Percentiles rank a stretch among this genome's conserved stretches.
Evolutionary conservation across 1,140 invertebrate genomes (phyloP).

Genomic region (Drosophila hydei): DNA sequence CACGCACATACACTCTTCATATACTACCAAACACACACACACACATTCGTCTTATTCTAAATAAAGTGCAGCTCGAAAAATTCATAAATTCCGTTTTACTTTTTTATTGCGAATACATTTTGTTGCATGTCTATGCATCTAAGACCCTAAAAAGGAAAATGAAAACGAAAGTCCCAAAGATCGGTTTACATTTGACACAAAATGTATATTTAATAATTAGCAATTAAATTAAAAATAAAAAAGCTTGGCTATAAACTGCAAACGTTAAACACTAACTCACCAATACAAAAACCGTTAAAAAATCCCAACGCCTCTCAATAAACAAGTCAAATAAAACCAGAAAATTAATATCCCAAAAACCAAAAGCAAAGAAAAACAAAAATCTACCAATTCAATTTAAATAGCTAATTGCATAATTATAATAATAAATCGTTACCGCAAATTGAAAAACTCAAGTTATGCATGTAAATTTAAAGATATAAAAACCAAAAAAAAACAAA

Average conservation of each 20-base stretch:
- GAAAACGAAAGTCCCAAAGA: constrained; percentile 51
- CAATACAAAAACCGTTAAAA: constrained; percentile 39
- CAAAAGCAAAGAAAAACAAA: constrained; percentile 20
- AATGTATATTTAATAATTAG: constrained; percentile 72
- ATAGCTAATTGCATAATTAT: constrained; percentile 75
- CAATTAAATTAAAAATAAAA: constrained; percentile 66
- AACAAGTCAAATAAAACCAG: background rate
- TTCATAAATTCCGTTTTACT: constrained; percentile 61
- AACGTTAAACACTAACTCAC: constrained; percentile 68
- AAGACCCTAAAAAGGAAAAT: constrained; percentile 23
- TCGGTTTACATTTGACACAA: constrained; percentile 62
- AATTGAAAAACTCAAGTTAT: constrained; percentile 62
- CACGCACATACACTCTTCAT: constrained; percentile 14
- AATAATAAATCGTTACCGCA: constrained; percentile 71
- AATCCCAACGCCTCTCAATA: constrained; percentile 31
- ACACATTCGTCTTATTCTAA: constrained; percentile 60
- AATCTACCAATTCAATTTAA: constrained; percentile 78
- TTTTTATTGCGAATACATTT: constrained; percentile 40
- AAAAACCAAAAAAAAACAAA: too few species aligned
- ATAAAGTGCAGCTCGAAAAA: constrained; percentile 70
- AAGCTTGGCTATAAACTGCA: constrained; percentile 70
- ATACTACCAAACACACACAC: constrained; percentile 32
- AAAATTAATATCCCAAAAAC: constrained; percentile 34
- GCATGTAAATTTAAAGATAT: constrained; percentile 69
- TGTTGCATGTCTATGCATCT: constrained; percentile 57